Percentiles rank a stretch among this genome's conserved stretches.
phyloP scores from a whole-genome alignment of 1,140 invertebrate genomes.

The Heliconius hewitsoni region DNA sequence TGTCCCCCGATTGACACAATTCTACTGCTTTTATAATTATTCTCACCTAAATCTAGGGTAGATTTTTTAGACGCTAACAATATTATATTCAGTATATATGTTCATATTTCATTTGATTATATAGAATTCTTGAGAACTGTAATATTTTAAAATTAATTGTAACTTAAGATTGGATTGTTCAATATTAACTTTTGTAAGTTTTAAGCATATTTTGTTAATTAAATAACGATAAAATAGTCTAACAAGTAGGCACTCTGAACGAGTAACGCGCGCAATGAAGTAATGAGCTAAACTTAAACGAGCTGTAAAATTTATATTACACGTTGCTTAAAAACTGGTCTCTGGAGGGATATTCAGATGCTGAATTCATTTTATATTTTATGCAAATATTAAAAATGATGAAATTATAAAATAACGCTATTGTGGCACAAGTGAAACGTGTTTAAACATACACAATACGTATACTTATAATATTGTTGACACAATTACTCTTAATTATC shows the following conservation, averaged over 20 bases:
- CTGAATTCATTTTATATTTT: conserved; percentile 68
- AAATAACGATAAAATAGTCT: conserved; percentile 26
- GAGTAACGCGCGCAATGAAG: conserved; percentile 50
- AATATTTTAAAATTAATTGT: background rate
- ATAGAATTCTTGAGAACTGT: no score
- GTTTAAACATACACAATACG: background rate
- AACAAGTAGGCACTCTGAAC: conserved; percentile 27
- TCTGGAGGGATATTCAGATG: conserved; percentile 62
- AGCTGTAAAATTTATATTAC: conserved; percentile 73
- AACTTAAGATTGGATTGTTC: conserved; percentile 3
- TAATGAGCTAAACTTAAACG: conserved; percentile 74
- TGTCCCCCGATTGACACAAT: no score
- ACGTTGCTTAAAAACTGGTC: conserved; percentile 69
- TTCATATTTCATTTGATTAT: no score
- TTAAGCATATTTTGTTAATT: conserved; percentile 18
- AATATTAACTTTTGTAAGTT: background rate
- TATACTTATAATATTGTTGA: no score
- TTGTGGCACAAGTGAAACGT: background rate
- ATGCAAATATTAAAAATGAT: conserved; percentile 39
- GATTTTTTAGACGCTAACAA: no score
- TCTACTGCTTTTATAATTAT: no score
- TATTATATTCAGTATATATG: no score
- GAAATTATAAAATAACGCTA: background rate
- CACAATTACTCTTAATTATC: no score
- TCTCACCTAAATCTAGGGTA: no score